These are phyloP conservation scores for Cossypha caffra DNA, from an alignment of 2,797 vertebrate genomes.

Conservation along the genomic window DNA sequence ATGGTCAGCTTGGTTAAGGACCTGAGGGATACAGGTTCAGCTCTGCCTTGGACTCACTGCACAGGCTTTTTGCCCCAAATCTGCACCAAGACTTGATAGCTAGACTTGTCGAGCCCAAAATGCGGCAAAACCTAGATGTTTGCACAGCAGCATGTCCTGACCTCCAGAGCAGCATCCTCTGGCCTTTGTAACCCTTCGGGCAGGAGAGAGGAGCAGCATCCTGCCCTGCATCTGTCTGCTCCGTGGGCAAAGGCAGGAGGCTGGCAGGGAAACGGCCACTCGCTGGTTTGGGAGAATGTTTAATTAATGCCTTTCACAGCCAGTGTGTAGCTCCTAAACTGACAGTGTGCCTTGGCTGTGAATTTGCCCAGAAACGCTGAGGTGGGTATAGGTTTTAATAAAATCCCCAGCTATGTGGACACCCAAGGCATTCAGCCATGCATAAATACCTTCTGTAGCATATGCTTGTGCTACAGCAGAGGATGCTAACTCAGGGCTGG, in stretches of 20 bases:
- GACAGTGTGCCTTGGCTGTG: not conserved
- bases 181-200: not conserved
- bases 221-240: not conserved
- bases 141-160: not conserved
- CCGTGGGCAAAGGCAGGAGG: not conserved
- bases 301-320: not conserved
- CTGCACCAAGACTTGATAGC: not conserved
- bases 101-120: not conserved
- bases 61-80: not conserved
- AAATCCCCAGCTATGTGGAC: constrained; percentile 14
- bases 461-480: not conserved
- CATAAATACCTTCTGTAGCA: not conserved
- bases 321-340: not conserved
- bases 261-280: not conserved
- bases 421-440: not conserved
- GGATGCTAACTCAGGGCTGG: constrained; percentile 6
- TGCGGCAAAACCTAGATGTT: not conserved
- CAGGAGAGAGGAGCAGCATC: not conserved
- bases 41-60: not conserved
- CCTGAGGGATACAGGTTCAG: not conserved
- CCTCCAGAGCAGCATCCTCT: not conserved
- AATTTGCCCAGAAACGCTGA: not conserved
- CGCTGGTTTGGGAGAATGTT: not conserved
- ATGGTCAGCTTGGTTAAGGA: not conserved
- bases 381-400: not conserved